These are phyloP conservation scores for Ophion ventricosus DNA, from an alignment of 2,888 invertebrate species.

Conservation along the genomic window DNA sequence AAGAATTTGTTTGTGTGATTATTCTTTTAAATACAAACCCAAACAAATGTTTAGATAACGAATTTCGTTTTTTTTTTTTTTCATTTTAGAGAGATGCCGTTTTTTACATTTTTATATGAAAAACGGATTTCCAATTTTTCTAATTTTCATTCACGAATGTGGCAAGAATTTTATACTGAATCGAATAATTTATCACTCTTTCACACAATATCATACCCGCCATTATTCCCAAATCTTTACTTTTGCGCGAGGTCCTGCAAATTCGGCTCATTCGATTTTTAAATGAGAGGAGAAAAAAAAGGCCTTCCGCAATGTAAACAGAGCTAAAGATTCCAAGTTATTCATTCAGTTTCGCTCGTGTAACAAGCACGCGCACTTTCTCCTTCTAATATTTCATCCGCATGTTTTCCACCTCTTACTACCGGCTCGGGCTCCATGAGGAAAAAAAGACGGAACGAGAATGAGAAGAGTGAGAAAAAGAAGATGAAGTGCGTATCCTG, in stretches of 20 bases:
- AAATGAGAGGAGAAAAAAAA: not conserved
- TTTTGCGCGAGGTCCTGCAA: not conserved
- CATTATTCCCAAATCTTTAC: not conserved
- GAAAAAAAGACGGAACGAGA: not conserved
- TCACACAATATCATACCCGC: not conserved
- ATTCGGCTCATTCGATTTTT: not conserved
- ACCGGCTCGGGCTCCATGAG: constrained; percentile 30
- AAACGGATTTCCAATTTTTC: no score
- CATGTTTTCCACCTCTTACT: constrained; percentile 28
- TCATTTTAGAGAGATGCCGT: no score
- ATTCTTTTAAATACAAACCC: no score
- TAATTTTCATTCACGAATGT: no score
- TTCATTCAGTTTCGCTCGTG: constrained; percentile 32
- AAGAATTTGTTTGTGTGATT: no score
- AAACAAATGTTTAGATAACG: no score
- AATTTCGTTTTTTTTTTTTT: no score
- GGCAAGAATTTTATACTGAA: no score
- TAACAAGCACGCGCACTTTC: constrained; percentile 39
- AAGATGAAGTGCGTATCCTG: constrained; percentile 49
- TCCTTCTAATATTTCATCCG: constrained; percentile 46
- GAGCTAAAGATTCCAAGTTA: constrained; percentile 13
- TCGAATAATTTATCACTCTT: no score
- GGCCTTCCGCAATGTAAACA: constrained; percentile 27
- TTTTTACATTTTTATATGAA: no score
- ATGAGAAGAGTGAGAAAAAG: constrained; percentile 21